Base-by-base conservation (phyloP, 2,888 invertebrate species). In the Linnaemya tessellans region DNA sequence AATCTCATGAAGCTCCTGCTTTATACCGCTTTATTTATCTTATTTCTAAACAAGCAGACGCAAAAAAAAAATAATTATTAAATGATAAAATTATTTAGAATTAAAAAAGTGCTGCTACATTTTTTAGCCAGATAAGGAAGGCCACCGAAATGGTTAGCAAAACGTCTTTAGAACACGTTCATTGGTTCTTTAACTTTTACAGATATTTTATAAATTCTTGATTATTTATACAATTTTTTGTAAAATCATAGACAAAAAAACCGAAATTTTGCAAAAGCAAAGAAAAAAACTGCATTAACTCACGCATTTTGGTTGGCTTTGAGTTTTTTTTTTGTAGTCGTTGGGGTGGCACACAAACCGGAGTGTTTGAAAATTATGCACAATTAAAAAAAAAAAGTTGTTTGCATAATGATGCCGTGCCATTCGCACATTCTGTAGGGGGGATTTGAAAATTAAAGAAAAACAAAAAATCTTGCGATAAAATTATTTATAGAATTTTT, bases 281-380 rank as follows among this genome's bases (percentile, higher is more conserved):
- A 43, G 11, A 25, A 56, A n/a, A 41, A 58, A 80, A 67, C 73
- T 73, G 80, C 80, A 80, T 80, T 67, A 60, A 80, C 60, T 80
- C 80, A 80, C 80, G 80, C 80, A 80, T 25, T 80, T 80, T 56
- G 18, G 15, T 35, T 25, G 30, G 41, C 9, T 64, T 80, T 54
- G 54, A 71, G 70, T 22, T 70, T 70, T 51, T 51, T 70, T 79
- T 22, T 67, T 77, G 30, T 30, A 3, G 30, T 30, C 5, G 30
- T 2, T 2, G 2, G 77, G 77, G 67, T 58, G 77, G 46, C 22
- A 35, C 20, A 51, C 4, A 74, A 75, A 62, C 49, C 18, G 25
- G 46, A 15, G 46, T 46, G 51, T 60, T 22, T 51, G n/a, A 22
- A 67, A 46, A 18, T 67, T 35, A 38, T 60, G 1, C 7, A 38